Conservation (phyloP, 2,797 vertebrate genomes). For the Eutrigla gurnardus region DNA sequence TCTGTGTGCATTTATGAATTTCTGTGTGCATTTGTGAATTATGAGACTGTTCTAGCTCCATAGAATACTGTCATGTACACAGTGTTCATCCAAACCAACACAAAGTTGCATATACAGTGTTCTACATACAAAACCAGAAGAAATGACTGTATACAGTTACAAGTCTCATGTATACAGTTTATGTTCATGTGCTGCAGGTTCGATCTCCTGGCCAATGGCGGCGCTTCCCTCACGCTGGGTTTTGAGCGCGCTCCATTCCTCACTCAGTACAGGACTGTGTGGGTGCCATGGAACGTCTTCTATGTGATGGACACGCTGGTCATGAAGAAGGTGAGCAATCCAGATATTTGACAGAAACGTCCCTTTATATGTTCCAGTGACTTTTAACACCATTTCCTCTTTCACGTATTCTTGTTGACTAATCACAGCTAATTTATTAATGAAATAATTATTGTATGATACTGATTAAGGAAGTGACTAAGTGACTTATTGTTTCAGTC, state of each 20-base stretch:
- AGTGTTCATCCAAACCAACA: too few relatives aligned
- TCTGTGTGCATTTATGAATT: too few relatives aligned
- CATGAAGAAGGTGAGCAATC: conserved; percentile 90
- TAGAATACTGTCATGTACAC: too few relatives aligned
- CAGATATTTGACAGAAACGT: background rate
- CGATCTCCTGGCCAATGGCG: conserved; percentile 94
- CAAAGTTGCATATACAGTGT: too few relatives aligned
- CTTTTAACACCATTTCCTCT: background rate
- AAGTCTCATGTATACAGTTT: too few relatives aligned
- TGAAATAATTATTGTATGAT: background rate
- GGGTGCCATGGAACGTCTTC: conserved; percentile 98
- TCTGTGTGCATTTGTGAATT: too few relatives aligned
- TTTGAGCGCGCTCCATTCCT: conserved; percentile 96
- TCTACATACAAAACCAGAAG: too few relatives aligned
- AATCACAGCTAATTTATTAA: background rate
- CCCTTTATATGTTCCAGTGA: background rate
- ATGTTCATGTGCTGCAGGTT: conserved; percentile 84
- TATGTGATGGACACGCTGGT: conserved; percentile 98
- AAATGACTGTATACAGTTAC: too few relatives aligned
- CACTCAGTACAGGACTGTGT: conserved; percentile 94
- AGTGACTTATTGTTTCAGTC: background rate
- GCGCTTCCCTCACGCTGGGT: conserved; percentile 94
- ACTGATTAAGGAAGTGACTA: background rate
- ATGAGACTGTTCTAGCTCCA: too few relatives aligned
- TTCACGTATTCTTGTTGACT: background rate